Conservation (phyloP, 92 coral and sea anemone species). For the Heteractis magnifica region DNA sequence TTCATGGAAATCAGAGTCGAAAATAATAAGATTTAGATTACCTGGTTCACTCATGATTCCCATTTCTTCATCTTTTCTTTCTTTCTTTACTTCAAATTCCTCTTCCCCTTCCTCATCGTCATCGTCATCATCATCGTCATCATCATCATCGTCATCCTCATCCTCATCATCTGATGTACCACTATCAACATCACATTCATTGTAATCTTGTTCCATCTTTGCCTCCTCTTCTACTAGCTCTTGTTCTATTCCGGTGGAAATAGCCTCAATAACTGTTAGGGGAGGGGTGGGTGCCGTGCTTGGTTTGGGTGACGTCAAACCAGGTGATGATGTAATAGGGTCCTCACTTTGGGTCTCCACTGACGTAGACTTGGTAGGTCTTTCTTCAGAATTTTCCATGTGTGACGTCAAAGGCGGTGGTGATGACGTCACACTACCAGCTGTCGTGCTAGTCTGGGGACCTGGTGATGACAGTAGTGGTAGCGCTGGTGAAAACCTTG, state of each 20-base stretch:
- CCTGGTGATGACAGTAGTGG: constrained; percentile 6
- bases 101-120: constrained; percentile 28
- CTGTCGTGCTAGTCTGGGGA: background rate
- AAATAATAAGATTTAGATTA: background rate
- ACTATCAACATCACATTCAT: background rate
- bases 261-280: background rate
- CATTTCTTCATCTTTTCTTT: constrained; percentile 38
- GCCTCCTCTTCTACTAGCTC: background rate
- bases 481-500: constrained; percentile 1
- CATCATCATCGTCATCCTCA: background rate
- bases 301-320: constrained; percentile 14
- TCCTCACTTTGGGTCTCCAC: constrained; percentile 2
- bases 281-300: background rate
- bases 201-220: background rate
- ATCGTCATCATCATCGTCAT: constrained; percentile 35
- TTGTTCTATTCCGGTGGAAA: background rate
- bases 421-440: constrained; percentile 14
- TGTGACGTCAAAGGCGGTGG: constrained; percentile 24
- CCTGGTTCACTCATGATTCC: constrained; percentile 15
- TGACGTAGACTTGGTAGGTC: background rate
- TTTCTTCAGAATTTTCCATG: constrained; percentile 7
- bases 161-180: constrained; percentile 12
- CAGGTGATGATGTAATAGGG: constrained; percentile 6
- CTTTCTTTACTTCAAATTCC: constrained; percentile 28
- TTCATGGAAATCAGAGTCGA: background rate